Conservation (phyloP, 2,113 vertebrate genomes). For the Burhinus bistriatus region DNA sequence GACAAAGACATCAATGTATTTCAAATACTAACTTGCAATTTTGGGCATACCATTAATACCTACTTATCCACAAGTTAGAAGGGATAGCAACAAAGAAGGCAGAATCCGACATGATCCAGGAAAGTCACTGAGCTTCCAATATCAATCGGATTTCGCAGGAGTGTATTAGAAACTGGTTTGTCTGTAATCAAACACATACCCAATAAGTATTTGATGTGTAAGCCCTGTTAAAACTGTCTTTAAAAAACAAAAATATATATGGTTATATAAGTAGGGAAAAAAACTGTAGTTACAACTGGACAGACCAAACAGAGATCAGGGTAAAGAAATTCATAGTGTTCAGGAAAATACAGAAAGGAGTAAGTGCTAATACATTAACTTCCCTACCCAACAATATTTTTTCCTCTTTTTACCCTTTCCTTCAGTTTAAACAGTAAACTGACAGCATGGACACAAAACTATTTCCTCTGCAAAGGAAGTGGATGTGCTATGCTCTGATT, state of each 20-base stretch:
- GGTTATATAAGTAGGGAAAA: neutral
- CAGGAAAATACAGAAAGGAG: neutral
- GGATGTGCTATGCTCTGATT: rapidly evolving
- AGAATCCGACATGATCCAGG: neutral
- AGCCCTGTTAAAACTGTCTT: neutral
- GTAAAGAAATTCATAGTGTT: neutral
- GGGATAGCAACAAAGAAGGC: neutral
- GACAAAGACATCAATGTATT: neutral
- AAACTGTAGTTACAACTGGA: neutral
- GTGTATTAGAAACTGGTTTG: neutral
- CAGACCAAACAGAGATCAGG: neutral
- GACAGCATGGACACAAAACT: neutral
- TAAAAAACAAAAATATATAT: neutral
- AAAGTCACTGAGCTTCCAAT: neutral
- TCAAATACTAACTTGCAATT: neutral
- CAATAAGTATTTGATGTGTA: neutral
- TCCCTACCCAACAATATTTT: neutral
- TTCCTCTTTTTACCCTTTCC: neutral
- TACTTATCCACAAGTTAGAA: neutral
- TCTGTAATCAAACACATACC: neutral
- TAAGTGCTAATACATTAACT: neutral
- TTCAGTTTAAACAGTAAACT: neutral
- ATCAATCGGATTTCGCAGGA: neutral
- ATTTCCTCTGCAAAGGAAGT: neutral
- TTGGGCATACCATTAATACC: neutral